Evolutionary conservation across 2,888 invertebrate species (phyloP).

Genomic region (Drosophila percnosoma): DNA sequence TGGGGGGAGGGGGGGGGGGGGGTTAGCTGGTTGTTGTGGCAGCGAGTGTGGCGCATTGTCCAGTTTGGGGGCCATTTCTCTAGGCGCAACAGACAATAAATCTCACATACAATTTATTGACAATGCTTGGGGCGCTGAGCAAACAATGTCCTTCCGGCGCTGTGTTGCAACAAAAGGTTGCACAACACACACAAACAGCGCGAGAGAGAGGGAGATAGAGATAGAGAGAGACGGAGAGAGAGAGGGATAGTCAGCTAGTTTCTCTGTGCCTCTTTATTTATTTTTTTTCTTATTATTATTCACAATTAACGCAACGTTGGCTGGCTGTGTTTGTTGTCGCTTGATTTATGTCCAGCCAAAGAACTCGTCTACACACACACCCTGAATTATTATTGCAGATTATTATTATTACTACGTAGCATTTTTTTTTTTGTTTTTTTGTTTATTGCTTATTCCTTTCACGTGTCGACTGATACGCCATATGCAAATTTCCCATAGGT

Average conservation of each 20-base stretch:
- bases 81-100: conserved; percentile 66
- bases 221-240: background rate
- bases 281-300: conserved; percentile 36
- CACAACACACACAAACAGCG: background rate
- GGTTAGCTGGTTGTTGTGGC: background rate
- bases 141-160: conserved; percentile 75
- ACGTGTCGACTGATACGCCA: conserved; percentile 1
- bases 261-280: conserved; percentile 14
- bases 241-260: conserved; percentile 19
- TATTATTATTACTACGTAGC: conserved; percentile 1
- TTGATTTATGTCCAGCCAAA: conserved; percentile 47
- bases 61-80: conserved; percentile 53
- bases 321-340: conserved; percentile 13
- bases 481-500: conserved; percentile 28
- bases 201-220: conserved; percentile 1
- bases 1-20: background rate
- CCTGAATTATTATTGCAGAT: conserved; percentile 28
- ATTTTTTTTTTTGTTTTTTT: conserved; percentile 12
- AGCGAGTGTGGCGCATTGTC: conserved; percentile 37
- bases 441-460: conserved; percentile 5
- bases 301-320: conserved; percentile 64
- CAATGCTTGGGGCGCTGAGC: conserved; percentile 74
- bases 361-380: conserved; percentile 4
- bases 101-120: conserved; percentile 79
- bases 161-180: conserved; percentile 60